These are phyloP conservation scores for Gobio gobio DNA, from an alignment of 2,113 vertebrate species.

Conservation along the genomic window DNA sequence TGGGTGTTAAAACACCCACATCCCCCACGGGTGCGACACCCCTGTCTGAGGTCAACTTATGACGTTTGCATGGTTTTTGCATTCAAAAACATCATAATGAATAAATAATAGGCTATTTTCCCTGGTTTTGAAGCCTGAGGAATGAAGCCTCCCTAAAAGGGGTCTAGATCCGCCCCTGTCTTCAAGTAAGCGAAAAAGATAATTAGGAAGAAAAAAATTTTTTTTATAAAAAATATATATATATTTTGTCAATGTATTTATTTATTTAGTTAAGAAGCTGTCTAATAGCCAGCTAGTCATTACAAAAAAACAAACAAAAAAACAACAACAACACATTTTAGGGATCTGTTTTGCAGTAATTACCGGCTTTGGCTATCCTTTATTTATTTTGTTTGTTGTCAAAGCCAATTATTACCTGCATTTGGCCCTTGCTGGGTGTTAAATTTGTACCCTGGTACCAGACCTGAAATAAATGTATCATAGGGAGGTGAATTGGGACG, in stretches of 20 bases:
- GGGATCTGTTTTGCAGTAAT: background rate
- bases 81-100: too few species aligned
- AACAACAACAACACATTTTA: background rate
- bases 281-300: background rate
- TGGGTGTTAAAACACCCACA: too few species aligned
- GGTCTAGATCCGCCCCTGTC: too few species aligned
- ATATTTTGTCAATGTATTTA: background rate
- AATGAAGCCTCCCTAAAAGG: too few species aligned
- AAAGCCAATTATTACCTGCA: constrained; percentile 2
- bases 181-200: background rate
- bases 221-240: too few species aligned
- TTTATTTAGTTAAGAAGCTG: background rate
- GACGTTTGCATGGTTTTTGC: too few species aligned
- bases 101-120: too few species aligned
- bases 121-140: too few species aligned
- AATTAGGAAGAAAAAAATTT: background rate
- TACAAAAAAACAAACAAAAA: background rate
- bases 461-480: background rate
- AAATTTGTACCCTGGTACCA: background rate
- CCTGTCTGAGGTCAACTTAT: too few species aligned
- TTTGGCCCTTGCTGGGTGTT: constrained; percentile 3
- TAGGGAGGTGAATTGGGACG: background rate
- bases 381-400: background rate
- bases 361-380: background rate
- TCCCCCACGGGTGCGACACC: too few species aligned